These are phyloP conservation scores for Lacerta bilineata DNA, from an alignment of 2,797 vertebrate genomes.

Conservation along the genomic window DNA sequence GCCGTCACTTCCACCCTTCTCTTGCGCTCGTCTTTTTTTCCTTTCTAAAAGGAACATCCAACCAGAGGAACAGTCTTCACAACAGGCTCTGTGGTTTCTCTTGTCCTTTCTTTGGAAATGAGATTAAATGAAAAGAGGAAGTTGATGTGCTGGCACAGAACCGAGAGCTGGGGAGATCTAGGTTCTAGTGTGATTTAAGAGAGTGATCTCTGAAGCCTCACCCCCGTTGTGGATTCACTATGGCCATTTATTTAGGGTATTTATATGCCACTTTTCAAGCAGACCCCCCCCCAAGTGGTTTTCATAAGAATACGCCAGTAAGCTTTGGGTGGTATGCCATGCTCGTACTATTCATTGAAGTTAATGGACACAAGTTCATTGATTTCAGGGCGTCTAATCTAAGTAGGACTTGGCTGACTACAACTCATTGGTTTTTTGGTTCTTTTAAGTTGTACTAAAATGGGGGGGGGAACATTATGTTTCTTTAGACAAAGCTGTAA, in stretches of 20 bases:
- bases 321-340: too few species aligned
- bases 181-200: background rate
- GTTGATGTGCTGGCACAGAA: background rate
- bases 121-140: conserved; percentile 29
- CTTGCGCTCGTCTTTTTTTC: background rate
- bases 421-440: too few species aligned
- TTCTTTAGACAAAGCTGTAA: too few species aligned
- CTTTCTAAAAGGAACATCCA: background rate
- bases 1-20: background rate
- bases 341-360: too few species aligned
- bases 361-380: too few species aligned
- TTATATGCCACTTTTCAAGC: too few species aligned
- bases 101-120: conserved; percentile 12
- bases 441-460: too few species aligned
- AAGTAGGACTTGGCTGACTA: too few species aligned
- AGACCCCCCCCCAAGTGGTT: too few species aligned
- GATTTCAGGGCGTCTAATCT: too few species aligned
- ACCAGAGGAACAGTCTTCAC: conserved; percentile 6
- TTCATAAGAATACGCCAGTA: too few species aligned
- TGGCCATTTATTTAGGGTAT: background rate
- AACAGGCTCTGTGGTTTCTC: conserved; percentile 14
- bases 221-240: background rate
- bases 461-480: too few species aligned
- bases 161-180: background rate
- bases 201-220: background rate